Evolutionary conservation across 2,888 invertebrate genomes (phyloP).

Genomic region (Invenusta paracnida): DNA sequence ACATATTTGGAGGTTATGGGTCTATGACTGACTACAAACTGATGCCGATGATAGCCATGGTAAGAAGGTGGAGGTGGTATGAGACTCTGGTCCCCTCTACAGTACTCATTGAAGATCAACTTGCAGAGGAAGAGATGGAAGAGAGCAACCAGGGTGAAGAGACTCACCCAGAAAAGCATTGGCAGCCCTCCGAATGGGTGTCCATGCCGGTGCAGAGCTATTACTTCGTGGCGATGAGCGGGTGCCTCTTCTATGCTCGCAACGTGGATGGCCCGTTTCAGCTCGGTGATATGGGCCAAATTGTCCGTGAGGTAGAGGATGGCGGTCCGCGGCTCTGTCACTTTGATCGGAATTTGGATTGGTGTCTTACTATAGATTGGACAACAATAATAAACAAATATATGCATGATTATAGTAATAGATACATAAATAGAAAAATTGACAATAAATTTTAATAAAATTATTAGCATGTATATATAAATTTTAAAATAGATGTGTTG

Average conservation of each 20-base stretch:
- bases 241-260: conserved; percentile 70
- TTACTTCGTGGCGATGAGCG: conserved; percentile 81
- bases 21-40: not conserved
- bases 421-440: no score
- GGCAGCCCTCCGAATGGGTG: conserved; percentile 82
- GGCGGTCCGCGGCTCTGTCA: conserved; percentile 81
- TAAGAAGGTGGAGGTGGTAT: not conserved
- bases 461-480: no score
- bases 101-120: conserved; percentile 82
- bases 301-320: conserved; percentile 85
- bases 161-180: conserved; percentile 82
- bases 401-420: no score
- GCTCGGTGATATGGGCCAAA: conserved; percentile 76
- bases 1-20: not conserved
- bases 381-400: conserved; percentile 62
- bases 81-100: conserved; percentile 61
- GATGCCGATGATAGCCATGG: not conserved
- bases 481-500: no score
- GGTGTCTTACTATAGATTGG: conserved; percentile 65
- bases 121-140: conserved; percentile 89
- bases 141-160: conserved; percentile 77
- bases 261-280: conserved; percentile 83
- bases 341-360: conserved; percentile 77
- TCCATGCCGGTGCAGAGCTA: conserved; percentile 83
- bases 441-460: no score